Base-by-base conservation (phyloP, 2,797 vertebrate genomes). In the Oreonectes daqikongensis region DNA sequence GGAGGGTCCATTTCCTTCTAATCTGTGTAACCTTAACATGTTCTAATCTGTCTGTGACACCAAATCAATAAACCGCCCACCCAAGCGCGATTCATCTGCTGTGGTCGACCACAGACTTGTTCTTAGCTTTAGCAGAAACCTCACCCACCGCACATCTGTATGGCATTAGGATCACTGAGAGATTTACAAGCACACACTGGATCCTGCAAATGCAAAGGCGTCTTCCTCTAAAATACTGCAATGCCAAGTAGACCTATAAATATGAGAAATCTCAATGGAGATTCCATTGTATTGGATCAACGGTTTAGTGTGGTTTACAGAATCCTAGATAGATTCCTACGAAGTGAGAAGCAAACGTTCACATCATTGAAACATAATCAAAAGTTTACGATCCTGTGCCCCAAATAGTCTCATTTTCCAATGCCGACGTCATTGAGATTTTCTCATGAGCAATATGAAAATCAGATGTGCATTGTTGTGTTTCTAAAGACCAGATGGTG, bases 61-160 rank as follows among this genome's bases (percentile, higher is more conserved):
- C 79, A 85, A 88, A 90, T 90, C 91, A 88, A 92, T 88, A 85
- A 87, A 76, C 75, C 69, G 72, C 83, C 86, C 87, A 83, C 89
- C 80, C 85, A 86, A 83, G 65, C 73, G 75, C 48, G 79, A 82
- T 83, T 84, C 75, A 79, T 88, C 83, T 86, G 80, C 74, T 71
- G 81, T 64, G 3, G 81, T 73, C 65, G 72, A 85, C 77, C 44
- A 35, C 48, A n/a, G 81, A 42, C 74, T 83, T 81, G 12, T 72
- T 42, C 65, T 75, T 53, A 63, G 57, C 79, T 82, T 85, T 81
- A 9, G 70, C 5, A 40, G 82, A 82, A 79, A 81, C 81, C 69
- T 80, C 79, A 79, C 81, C 46, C 77, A 80, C 82, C 84, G 57
- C 84, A 79, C 85, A 89, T 89, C 87, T 87, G 89, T 69, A 79